These are phyloP conservation scores for Platypus cylindrus DNA, from an alignment of 2,888 invertebrate genomes.

Conservation along the genomic window DNA sequence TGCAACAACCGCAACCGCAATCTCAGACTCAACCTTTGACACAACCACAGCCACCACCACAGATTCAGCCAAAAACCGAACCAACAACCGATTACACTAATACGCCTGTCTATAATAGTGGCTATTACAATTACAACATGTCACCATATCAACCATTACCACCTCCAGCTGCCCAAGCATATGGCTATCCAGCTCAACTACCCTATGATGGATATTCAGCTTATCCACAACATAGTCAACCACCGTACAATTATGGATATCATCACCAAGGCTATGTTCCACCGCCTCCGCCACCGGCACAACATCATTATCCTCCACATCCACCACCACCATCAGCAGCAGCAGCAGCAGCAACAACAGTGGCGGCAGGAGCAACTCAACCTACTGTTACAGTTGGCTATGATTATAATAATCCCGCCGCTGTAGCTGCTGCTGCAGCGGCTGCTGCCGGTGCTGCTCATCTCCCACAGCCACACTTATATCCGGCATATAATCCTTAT, in stretches of 20 bases:
- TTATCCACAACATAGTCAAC: slow-evolving; percentile 26
- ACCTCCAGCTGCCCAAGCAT: slow-evolving; percentile 22
- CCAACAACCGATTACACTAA: slow-evolving; percentile 11
- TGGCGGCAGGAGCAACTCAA: slow-evolving; percentile 7
- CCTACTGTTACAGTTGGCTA: too few relatives aligned
- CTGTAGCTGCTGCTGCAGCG: slow-evolving; percentile 6
- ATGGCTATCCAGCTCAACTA: slow-evolving; percentile 28
- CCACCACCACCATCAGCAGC: slow-evolving; percentile 23
- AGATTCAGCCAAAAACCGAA: slow-evolving; percentile 10
- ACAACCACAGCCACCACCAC: not conserved
- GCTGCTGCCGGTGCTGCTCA: slow-evolving; percentile 20
- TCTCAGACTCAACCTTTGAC: too few relatives aligned
- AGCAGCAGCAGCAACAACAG: too few relatives aligned
- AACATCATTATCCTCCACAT: too few relatives aligned
- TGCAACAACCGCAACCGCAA: not conserved
- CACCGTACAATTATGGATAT: slow-evolving; percentile 25
- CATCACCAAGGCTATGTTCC: slow-evolving; percentile 30
- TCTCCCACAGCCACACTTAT: slow-evolving; percentile 19
- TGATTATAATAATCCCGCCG: slow-evolving; percentile 18
- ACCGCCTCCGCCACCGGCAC: slow-evolving; percentile 26
- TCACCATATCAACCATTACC: slow-evolving; percentile 21
- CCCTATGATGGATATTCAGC: slow-evolving; percentile 29
- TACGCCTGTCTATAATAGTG: slow-evolving; percentile 16
- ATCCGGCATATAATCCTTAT: slow-evolving; percentile 26
- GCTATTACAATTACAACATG: slow-evolving; percentile 24